These are phyloP conservation scores for Sarcophaga caerulescens DNA, from an alignment of 2,888 invertebrate species.

Conservation along the genomic window DNA sequence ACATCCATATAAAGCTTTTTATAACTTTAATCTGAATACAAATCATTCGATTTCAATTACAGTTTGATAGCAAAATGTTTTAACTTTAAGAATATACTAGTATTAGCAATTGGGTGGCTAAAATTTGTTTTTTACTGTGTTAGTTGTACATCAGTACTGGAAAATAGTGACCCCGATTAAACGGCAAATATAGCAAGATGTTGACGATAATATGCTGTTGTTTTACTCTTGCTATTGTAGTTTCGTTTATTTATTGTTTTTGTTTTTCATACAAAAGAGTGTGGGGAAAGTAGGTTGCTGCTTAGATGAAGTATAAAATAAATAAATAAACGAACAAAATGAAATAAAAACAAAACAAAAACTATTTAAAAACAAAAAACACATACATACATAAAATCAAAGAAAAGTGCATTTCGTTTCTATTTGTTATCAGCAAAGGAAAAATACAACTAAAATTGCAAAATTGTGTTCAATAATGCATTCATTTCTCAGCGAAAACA, in stretches of 20 bases:
- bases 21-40: neutral
- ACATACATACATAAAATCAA: neutral
- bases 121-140: slow-evolving; percentile 17
- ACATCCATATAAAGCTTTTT: neutral
- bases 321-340: slow-evolving; percentile 27
- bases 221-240: neutral
- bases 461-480: slow-evolving; percentile 24
- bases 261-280: slow-evolving; percentile 4
- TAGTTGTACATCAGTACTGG: slow-evolving; percentile 25
- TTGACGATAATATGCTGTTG: slow-evolving; percentile 43
- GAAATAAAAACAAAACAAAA: neutral
- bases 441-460: slow-evolving; percentile 33
- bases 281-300: slow-evolving; percentile 61
- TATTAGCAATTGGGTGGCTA: neutral
- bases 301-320: slow-evolving; percentile 41
- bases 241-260: slow-evolving; percentile 9
- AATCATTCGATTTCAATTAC: too few species aligned
- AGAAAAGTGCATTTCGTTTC: slow-evolving; percentile 38
- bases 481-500: slow-evolving; percentile 25
- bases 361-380: slow-evolving; percentile 25
- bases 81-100: neutral
- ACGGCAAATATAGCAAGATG: slow-evolving; percentile 43
- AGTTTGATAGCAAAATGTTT: neutral
- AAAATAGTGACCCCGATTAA: slow-evolving; percentile 46
- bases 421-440: slow-evolving; percentile 48